Evolutionary conservation across 2,888 invertebrate genomes (phyloP).

Genomic region (Tipula confusa): DNA sequence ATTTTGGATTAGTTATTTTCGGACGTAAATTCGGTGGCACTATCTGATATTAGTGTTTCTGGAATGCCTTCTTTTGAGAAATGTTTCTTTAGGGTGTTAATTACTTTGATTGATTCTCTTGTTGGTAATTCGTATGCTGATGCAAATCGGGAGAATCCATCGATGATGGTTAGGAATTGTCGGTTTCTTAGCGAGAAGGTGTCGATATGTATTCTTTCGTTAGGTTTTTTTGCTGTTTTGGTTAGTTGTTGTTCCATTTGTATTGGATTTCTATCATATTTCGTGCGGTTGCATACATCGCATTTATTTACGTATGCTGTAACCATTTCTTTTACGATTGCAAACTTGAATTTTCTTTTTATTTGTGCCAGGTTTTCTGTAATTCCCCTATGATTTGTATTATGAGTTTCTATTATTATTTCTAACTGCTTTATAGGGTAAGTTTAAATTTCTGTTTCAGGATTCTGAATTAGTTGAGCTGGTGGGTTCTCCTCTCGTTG

Average conservation of each 20-base stretch:
- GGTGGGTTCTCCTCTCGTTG: not conserved
- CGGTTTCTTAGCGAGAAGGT: not conserved
- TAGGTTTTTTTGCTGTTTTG: not conserved
- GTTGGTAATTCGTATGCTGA: not conserved
- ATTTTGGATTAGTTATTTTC: too few species aligned
- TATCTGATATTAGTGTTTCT: not conserved
- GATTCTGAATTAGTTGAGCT: not conserved
- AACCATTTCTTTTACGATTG: not conserved
- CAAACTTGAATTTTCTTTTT: not conserved
- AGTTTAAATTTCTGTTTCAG: not conserved
- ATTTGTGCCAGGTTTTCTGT: not conserved
- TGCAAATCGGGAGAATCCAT: not conserved
- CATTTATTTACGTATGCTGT: not conserved
- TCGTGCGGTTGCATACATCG: not conserved
- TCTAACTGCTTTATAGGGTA: not conserved
- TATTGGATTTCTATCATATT: not conserved
- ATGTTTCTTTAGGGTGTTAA: not conserved
- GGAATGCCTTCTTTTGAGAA: not conserved
- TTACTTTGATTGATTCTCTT: not conserved
- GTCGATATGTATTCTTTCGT: not conserved
- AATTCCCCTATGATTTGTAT: not conserved
- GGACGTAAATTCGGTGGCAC: not conserved
- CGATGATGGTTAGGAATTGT: not conserved
- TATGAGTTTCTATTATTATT: not conserved
- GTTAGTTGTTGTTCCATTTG: not conserved